Evolutionary conservation across 2,113 vertebrate species (phyloP).

Genomic region (Scomber scombrus): DNA sequence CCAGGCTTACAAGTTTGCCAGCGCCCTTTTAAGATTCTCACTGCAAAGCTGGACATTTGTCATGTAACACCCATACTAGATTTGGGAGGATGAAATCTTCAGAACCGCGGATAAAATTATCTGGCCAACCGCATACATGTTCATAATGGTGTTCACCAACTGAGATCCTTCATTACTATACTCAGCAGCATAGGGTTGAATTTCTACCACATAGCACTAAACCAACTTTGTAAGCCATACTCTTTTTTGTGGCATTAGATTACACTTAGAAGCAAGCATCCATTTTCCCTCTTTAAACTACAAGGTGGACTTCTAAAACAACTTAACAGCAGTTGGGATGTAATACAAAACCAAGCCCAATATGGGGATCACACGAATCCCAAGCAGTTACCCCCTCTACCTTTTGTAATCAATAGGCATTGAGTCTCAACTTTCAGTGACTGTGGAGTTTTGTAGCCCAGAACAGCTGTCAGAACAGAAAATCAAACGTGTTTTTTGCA

Average conservation of each 20-base stretch:
- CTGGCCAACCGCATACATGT: slow-evolving; percentile 18
- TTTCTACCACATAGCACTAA: slow-evolving; percentile 66
- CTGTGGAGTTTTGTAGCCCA: slow-evolving; percentile 24
- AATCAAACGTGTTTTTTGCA: slow-evolving; percentile 37
- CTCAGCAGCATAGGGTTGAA: slow-evolving; percentile 46
- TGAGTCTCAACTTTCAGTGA: slow-evolving; percentile 69
- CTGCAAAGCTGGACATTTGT: slow-evolving; percentile 29
- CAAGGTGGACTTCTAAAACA: slow-evolving; percentile 59
- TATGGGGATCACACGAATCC: slow-evolving; percentile 56
- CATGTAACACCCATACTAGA: slow-evolving; percentile 25
- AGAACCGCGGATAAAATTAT: slow-evolving; percentile 46
- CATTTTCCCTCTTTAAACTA: slow-evolving; percentile 59
- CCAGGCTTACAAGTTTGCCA: slow-evolving; percentile 22
- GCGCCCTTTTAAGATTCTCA: background rate
- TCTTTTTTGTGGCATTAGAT: slow-evolving; percentile 63
- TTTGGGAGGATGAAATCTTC: slow-evolving; percentile 35
- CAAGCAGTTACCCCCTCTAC: slow-evolving; percentile 54
- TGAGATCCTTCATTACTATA: slow-evolving; percentile 37
- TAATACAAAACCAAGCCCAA: slow-evolving; percentile 70
- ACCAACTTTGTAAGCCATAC: slow-evolving; percentile 64
- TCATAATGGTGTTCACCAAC: slow-evolving; percentile 19
- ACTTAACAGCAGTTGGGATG: slow-evolving; percentile 61
- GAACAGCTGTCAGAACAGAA: slow-evolving; percentile 73
- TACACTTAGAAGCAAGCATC: slow-evolving; percentile 55
- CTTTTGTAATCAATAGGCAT: slow-evolving; percentile 75